Evolutionary conservation across 2,888 invertebrate species (phyloP).

Genomic region (Acronicta alni): DNA sequence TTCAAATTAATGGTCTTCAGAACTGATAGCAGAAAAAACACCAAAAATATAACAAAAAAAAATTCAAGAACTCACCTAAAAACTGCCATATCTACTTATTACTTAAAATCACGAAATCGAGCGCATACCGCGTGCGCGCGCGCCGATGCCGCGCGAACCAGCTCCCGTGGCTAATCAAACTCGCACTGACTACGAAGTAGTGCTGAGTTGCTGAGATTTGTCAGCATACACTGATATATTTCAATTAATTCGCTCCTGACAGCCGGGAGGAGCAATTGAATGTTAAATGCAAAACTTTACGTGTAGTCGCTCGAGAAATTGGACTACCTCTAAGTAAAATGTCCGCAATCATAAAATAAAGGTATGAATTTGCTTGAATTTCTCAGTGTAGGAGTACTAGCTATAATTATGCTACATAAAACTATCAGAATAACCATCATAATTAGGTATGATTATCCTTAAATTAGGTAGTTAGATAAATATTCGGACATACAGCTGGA

Average conservation of each 20-base stretch:
- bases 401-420: too few species aligned
- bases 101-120: slow-evolving; percentile 31
- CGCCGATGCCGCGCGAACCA: slow-evolving; percentile 39
- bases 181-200: slow-evolving; percentile 58
- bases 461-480: too few species aligned
- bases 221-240: slow-evolving; percentile 65
- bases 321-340: background rate
- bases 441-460: too few species aligned
- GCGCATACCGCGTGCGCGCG: slow-evolving; percentile 35
- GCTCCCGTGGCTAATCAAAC: slow-evolving; percentile 60
- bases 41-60: slow-evolving; percentile 11
- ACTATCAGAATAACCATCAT: too few species aligned
- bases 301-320: background rate
- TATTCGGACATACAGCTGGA: too few species aligned
- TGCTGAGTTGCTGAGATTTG: slow-evolving; percentile 74
- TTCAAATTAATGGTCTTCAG: too few species aligned
- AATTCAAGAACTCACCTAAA: slow-evolving; percentile 43
- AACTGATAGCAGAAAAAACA: too few species aligned
- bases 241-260: slow-evolving; percentile 81
- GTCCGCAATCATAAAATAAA: background rate
- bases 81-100: slow-evolving; percentile 45
- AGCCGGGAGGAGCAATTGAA: slow-evolving; percentile 55
- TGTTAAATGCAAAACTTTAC: slow-evolving; percentile 15
- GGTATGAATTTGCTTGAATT: too few species aligned
- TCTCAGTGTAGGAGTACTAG: too few species aligned